Conservation (phyloP, 2,888 invertebrate genomes). For the Acronicta alni region DNA sequence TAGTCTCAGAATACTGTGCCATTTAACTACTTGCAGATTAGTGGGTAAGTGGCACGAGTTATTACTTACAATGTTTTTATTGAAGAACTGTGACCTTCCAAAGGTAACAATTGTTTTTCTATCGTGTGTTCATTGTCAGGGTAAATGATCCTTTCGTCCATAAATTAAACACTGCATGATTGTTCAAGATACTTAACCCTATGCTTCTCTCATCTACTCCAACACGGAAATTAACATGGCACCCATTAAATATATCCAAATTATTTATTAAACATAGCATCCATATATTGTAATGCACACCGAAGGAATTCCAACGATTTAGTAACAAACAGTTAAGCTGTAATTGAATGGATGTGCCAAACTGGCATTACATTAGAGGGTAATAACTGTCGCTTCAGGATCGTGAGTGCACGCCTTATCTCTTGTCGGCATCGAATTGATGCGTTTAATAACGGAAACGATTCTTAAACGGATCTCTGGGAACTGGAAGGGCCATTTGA, state of each 20-base stretch:
- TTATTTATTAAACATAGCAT: neutral
- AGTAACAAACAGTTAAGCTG: conserved; percentile 62
- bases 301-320: conserved; percentile 41
- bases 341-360: conserved; percentile 69
- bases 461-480: conserved; percentile 62
- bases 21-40: too few relatives aligned
- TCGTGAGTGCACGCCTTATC: conserved; percentile 82
- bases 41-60: too few relatives aligned
- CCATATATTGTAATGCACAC: conserved; percentile 2
- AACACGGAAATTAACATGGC: conserved; percentile 1
- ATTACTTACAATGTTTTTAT: too few relatives aligned
- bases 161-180: too few relatives aligned
- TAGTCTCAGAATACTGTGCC: too few relatives aligned
- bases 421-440: conserved; percentile 77
- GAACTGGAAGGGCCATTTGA: conserved; percentile 60
- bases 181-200: too few relatives aligned
- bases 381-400: conserved; percentile 75
- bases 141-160: too few relatives aligned
- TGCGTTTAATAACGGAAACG: conserved; percentile 83
- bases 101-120: too few relatives aligned
- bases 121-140: too few relatives aligned
- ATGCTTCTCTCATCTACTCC: neutral
- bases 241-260: neutral
- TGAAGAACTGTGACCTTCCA: too few relatives aligned
- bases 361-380: conserved; percentile 75